These are phyloP conservation scores for Drosophila gunungcola DNA, from an alignment of 1,140 invertebrate genomes.

Conservation along the genomic window DNA sequence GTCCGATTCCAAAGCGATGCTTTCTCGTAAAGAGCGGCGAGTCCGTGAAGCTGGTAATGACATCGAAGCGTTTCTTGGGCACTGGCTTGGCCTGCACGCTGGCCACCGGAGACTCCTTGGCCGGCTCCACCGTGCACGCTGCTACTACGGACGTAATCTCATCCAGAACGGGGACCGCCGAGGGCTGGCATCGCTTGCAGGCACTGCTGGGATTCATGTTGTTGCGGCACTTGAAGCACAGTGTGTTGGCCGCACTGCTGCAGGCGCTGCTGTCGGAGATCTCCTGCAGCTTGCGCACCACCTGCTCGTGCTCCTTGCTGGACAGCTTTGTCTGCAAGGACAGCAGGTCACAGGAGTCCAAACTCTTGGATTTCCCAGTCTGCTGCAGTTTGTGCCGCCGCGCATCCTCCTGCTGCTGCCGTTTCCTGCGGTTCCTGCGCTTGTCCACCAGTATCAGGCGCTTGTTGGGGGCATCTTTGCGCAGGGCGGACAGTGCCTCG, in stretches of 20 bases:
- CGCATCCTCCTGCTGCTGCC: conserved; percentile 69
- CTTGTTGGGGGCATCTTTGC: conserved; percentile 90
- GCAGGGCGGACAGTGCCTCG: conserved; percentile 88
- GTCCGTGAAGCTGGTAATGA: conserved; percentile 84
- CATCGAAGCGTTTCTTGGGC: conserved; percentile 75
- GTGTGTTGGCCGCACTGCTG: conserved; percentile 71
- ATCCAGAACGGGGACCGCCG: conserved; percentile 27
- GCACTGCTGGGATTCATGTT: conserved; percentile 73
- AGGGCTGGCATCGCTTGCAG: conserved; percentile 72
- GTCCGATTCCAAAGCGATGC: conserved; percentile 79
- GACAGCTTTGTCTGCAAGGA: conserved; percentile 67
- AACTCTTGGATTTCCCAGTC: conserved; percentile 92
- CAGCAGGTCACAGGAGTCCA: conserved; percentile 90
- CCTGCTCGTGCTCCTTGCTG: conserved; percentile 76
- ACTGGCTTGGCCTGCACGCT: conserved; percentile 36
- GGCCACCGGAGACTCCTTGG: conserved; percentile 32
- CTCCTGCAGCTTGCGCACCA: conserved; percentile 79
- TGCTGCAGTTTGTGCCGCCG: conserved; percentile 88
- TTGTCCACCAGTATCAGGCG: conserved; percentile 90
- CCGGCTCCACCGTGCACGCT: conserved; percentile 13
- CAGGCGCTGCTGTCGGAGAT: conserved; percentile 78
- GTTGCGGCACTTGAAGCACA: conserved; percentile 77
- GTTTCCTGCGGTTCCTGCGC: conserved; percentile 85
- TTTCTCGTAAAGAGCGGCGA: conserved; percentile 84
- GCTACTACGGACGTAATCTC: conserved; percentile 51